A percentile compares a stretch with the other conserved stretches of the same genome.
phyloP scores from a whole-genome alignment of 64 coral and sea anemone species.

The Catalaphyllia jardinei region DNA sequence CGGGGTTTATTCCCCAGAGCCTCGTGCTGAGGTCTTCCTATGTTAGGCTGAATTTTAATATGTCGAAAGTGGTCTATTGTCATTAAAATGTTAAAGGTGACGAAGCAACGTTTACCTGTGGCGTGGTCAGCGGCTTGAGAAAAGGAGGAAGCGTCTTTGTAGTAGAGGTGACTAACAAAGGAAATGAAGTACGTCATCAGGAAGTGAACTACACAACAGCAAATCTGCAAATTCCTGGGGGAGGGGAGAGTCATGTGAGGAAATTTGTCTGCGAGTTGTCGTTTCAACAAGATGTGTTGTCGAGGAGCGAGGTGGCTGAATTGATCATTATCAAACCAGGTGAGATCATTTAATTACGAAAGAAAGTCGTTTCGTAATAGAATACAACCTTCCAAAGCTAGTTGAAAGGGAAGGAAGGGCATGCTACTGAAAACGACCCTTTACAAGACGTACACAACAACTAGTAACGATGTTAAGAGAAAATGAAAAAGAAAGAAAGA shows the following conservation, averaged over 20 bases:
- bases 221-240: background rate
- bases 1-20: no score
- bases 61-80: no score
- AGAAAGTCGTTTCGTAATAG: no score
- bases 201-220: background rate
- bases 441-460: no score
- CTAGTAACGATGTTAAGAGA: no score
- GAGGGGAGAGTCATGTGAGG: background rate
- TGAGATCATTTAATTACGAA: background rate
- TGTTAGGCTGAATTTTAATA: no score
- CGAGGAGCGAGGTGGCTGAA: background rate
- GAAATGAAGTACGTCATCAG: background rate
- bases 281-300: background rate
- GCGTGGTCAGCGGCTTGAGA: constrained; percentile 13
- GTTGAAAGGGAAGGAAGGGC: no score
- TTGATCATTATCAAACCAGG: background rate
- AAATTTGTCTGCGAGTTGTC: background rate
- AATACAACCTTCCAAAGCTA: no score
- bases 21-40: no score
- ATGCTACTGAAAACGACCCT: no score
- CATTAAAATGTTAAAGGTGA: constrained; percentile 3
- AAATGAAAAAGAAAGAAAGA: no score
- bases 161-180: constrained; percentile 9
- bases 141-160: constrained; percentile 3
- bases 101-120: constrained; percentile 20